Base-by-base conservation (phyloP, 2,888 invertebrate genomes). In the Nephrocerus scutellatus region DNA sequence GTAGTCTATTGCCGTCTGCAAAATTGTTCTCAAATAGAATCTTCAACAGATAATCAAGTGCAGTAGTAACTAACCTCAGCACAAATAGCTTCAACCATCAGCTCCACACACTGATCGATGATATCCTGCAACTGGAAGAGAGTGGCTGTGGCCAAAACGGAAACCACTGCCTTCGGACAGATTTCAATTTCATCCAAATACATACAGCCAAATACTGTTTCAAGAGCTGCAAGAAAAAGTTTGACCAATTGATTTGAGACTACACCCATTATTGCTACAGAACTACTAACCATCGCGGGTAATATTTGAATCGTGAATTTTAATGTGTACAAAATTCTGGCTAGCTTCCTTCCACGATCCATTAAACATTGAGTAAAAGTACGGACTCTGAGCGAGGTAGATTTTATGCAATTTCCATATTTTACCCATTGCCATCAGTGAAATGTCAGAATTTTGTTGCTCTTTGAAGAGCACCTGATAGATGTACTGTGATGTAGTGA, bases 291-390 rank as follows among this genome's bases (percentile, higher is more conserved):
- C 77, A 39, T 80, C 77, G 39, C 73, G 56, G 5, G 77, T 82
- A 42, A 85, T 80, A 44, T 79, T 74, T 10, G 80, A 77, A 71
- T 85, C 84, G 4, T 77, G 72, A 34, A 84, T 78, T 63, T 81
- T 77, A 36, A 85, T 80, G 38, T 68, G 70, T 24, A 86, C 75
- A 43, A 75, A 71, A 49, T 75, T 73, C 63, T 80, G 76, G 32
- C 74, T 72, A 1, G 80, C 72, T 65, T 86, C 85, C 52, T 74
- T 73, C 85, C 85, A 86, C 3, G 80, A 75, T 5, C 85, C 85
- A 53, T 77, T 80, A 62, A 85, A 85, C 85, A 86, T 85, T 55
- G 82, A 82, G 9, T 77, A 74, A 64, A 86, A 86, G 60, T 85
- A 85, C 1, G 81, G 80, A 56, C 84, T 84, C 74, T 86, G 85